Base-by-base conservation (phyloP, 2,113 vertebrate genomes). In the Galeopterus variegatus region DNA sequence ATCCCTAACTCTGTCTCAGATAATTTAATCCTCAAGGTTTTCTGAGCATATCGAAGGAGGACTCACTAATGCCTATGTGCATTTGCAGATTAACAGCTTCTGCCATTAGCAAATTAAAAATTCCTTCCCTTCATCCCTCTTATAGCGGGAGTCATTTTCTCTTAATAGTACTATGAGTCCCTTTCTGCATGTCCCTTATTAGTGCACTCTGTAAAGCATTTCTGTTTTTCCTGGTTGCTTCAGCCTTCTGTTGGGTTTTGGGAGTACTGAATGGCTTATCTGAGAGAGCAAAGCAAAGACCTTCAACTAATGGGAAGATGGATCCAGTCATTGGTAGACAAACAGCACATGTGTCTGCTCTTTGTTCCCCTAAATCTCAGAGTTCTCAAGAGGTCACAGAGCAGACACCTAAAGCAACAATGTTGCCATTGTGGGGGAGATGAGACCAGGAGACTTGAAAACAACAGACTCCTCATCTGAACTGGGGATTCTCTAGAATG, bases 91-190 rank as follows among this genome's bases (percentile, higher is more conserved):
- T 72, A 98, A 96, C 93, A 93, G 88, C 84, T 95, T 92, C 65
- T 87, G 1, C 97, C 90, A n/a, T 4, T 65, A 96, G 88, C 96
- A 97, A 92, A 96, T 4, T 33, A 15, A 96, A 92, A 94, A 94
- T 54, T 41, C 52, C 93, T 93, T 85, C 85, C 79, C 6, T 88
- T 88, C 50, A 91, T 88, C 62, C 90, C 58, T 90, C 56, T 94
- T 81, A 89, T 1, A 92, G 81, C 33, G 6, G 70, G 82, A 84
- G 56, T 12, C 11, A 48, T 67, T 94, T 94, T 95, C 93, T 82
- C 92, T 92, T 92, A 92, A 54, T 52, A 86, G 58, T 64, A 58
- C 62, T 79, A 84, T 75, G 83, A 93, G 54, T 95, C 77, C 64
- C 62, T 81, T 96, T 97, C 80, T 93, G 58, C 65, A 48, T 75